Evolutionary conservation across 2,113 vertebrate species (phyloP).

Genomic region (Leptocoma aspasia): DNA sequence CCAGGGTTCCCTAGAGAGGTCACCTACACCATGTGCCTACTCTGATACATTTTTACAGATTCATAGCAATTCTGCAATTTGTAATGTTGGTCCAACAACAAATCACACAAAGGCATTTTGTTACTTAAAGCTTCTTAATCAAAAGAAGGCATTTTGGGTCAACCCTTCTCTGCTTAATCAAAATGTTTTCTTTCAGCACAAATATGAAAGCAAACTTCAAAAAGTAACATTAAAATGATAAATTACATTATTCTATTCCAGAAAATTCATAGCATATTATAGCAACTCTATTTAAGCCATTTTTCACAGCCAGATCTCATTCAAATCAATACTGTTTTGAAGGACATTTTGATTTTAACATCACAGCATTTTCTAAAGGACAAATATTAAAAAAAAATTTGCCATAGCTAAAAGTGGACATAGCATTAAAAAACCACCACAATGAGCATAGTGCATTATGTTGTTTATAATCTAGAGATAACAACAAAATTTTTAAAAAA

Average conservation of each 20-base stretch:
- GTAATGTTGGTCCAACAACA: background rate
- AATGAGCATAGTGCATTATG: background rate
- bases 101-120: background rate
- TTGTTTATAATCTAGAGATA: background rate
- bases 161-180: background rate
- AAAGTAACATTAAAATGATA: conserved; percentile 12
- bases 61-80: background rate
- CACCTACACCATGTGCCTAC: background rate
- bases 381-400: background rate
- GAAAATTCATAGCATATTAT: background rate
- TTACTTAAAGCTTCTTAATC: background rate
- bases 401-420: background rate
- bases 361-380: background rate
- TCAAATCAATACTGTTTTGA: conserved; percentile 18
- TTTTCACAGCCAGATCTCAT: background rate
- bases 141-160: background rate
- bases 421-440: background rate
- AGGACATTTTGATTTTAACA: background rate
- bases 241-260: background rate
- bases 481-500: background rate
- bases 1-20: background rate
- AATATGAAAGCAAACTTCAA: conserved; percentile 10
- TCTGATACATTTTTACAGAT: background rate
- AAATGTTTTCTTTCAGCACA: conserved; percentile 5
- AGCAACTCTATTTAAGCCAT: background rate